Conservation (phyloP, 2,888 invertebrate genomes). For the Seira musarum region DNA sequence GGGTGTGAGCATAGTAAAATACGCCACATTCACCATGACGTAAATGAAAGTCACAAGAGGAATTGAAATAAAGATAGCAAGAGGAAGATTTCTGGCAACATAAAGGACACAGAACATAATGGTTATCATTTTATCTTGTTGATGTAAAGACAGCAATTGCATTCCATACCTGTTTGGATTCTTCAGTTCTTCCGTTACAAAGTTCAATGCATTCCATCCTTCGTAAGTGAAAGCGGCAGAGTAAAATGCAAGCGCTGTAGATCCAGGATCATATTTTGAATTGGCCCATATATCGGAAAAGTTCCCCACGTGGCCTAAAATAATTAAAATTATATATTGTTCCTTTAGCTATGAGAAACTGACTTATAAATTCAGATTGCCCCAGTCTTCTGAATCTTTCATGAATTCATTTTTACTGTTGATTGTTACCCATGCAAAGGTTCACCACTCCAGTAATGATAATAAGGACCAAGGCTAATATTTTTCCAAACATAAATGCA, state of each 20-base stretch:
- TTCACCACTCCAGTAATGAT: slow-evolving; percentile 86
- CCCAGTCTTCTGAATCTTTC: neutral
- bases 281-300: slow-evolving; percentile 84
- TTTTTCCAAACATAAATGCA: slow-evolving; percentile 93
- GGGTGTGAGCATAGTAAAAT: slow-evolving; percentile 88
- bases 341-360: too few relatives aligned
- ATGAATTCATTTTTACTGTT: neutral
- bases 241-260: slow-evolving; percentile 79
- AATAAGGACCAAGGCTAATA: slow-evolving; percentile 86
- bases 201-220: slow-evolving; percentile 93
- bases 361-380: too few relatives aligned
- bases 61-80: slow-evolving; percentile 93
- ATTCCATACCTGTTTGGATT: slow-evolving; percentile 77
- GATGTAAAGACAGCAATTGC: too few relatives aligned
- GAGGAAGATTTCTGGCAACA: slow-evolving; percentile 84
- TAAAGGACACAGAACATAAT: slow-evolving; percentile 65
- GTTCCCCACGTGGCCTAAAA: slow-evolving; percentile 73
- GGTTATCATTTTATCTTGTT: too few relatives aligned
- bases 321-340: too few relatives aligned
- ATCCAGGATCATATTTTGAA: slow-evolving; percentile 84
- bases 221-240: slow-evolving; percentile 78
- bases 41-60: slow-evolving; percentile 92
- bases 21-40: slow-evolving; percentile 90
- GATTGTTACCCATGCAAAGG: slow-evolving; percentile 78
- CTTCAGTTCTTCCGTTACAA: slow-evolving; percentile 95